phyloP scores from a whole-genome alignment of 1,140 invertebrate genomes.

The Lethocerus indicus region DNA sequence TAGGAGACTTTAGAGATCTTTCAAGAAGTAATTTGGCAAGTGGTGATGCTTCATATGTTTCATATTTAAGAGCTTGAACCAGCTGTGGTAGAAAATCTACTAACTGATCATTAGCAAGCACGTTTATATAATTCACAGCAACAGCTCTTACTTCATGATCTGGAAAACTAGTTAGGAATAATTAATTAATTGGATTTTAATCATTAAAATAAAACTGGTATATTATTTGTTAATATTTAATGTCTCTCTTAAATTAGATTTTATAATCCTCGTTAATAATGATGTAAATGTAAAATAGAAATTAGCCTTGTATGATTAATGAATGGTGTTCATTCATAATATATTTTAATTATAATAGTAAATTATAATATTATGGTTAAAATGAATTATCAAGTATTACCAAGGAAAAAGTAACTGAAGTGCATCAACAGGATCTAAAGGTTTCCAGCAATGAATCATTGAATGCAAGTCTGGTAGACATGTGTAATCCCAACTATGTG shows the following conservation, averaged over 20 bases:
- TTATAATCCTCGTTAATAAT: constrained; percentile 7
- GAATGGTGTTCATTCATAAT: too few species aligned
- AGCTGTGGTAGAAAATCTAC: constrained; percentile 85
- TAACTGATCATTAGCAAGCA: constrained; percentile 69
- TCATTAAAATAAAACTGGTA: background rate
- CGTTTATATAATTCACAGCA: constrained; percentile 66
- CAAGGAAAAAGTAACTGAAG: constrained; percentile 81
- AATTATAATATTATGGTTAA: too few species aligned
- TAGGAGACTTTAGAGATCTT: constrained; percentile 64
- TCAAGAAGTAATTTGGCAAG: constrained; percentile 68
- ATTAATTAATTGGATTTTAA: constrained; percentile 11
- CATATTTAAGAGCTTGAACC: constrained; percentile 84
- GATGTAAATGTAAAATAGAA: constrained; percentile 3
- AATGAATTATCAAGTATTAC: constrained; percentile 40
- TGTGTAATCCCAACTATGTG: constrained; percentile 75
- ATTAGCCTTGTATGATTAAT: too few species aligned
- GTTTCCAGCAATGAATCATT: constrained; percentile 63
- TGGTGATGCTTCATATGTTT: constrained; percentile 79
- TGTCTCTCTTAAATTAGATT: background rate
- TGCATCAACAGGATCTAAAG: constrained; percentile 69
- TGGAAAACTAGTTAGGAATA: constrained; percentile 51
- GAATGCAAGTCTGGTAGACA: constrained; percentile 72
- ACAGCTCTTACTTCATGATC: constrained; percentile 70
- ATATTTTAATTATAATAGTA: too few species aligned
- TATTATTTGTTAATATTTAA: background rate